Evolutionary conservation across 2,888 invertebrate species (phyloP), one percentile per base, ranked within the genome.

Genomic region (Meteorus cinctellus): DNA sequence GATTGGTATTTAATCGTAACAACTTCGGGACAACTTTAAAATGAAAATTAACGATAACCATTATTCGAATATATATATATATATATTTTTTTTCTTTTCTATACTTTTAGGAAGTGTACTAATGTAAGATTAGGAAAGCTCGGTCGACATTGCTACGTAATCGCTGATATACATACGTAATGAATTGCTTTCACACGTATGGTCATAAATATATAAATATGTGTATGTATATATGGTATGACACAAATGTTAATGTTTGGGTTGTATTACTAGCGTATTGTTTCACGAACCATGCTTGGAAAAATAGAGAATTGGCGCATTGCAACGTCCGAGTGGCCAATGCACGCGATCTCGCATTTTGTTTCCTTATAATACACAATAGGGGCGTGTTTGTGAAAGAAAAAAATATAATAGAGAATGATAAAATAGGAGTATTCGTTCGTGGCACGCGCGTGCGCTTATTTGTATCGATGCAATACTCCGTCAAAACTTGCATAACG

Each of bases 301-400:
- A 69, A 75, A 70, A 75, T 45, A n/a, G 51, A 65, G 62, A 65
- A 75, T 75, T 62, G 74, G 55, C 71, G 71, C 66, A 73, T 71
- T 76, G 69, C 70, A 74, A 63, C 45, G 60, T 66, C 48, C 62
- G 4, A 63, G 65, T 36, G 65, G 55, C 45, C 41, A 48, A 75
- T 70, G 66, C 75, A 77, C 75, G 77, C 75, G 27, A 79, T 72
- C 65, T 41, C 24, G 36, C 41, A 65, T 74, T 77, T 59, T 55
- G 63, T 69, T 77, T 72, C 71, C 74, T 60, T n/a, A 48, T 48
- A n/a, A 72, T 27, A 51, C 78, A 74, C 79, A 74, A 78, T 72
- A 69, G 75, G 68, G 78, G 75, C 75, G 77, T 71, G 75, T 78
- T 77, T 72, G 59, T 59, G 79, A 76, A 79, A 77, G 67, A 55